Evolutionary conservation across 2,797 vertebrate species (phyloP).

Genomic region (Helicolenus hilgendorfi): DNA sequence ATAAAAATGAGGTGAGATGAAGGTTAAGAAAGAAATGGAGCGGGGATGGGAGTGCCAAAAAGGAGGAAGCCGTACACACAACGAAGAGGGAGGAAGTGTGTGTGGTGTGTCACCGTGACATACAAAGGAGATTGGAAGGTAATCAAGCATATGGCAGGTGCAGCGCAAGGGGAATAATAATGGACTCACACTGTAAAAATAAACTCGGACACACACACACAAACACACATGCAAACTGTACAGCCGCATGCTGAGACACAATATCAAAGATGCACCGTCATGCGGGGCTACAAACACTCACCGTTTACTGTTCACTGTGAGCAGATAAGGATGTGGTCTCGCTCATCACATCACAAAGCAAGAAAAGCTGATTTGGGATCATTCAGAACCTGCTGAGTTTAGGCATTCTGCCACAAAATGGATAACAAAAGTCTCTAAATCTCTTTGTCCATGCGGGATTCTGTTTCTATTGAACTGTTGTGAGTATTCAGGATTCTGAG

Average conservation of each 20-base stretch:
- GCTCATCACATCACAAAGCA: slow-evolving; percentile 18
- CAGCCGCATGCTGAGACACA: slow-evolving; percentile 7
- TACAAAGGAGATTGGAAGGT: slow-evolving; percentile 49
- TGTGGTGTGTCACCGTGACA: slow-evolving; percentile 30
- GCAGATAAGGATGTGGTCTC: not conserved
- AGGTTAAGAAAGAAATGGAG: not conserved
- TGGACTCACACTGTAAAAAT: slow-evolving; percentile 20
- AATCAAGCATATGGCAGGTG: slow-evolving; percentile 62
- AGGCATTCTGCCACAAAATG: not conserved
- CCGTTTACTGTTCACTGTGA: not conserved
- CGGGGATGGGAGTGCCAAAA: not conserved
- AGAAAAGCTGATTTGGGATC: slow-evolving; percentile 9
- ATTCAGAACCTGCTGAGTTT: slow-evolving; percentile 2
- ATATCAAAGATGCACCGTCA: not conserved
- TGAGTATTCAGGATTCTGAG: not conserved
- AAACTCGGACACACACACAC: slow-evolving; percentile 3
- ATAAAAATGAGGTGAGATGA: not conserved
- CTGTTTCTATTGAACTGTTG: not conserved
- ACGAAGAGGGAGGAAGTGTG: not conserved
- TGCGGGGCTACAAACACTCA: not conserved
- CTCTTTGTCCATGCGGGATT: not conserved
- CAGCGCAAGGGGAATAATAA: slow-evolving; percentile 54
- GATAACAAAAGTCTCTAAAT: not conserved
- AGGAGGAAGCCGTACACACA: not conserved
- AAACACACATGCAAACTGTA: not conserved